Evolutionary conservation across 1,140 invertebrate species (phyloP).

Genomic region (Medauroidea extradentata): DNA sequence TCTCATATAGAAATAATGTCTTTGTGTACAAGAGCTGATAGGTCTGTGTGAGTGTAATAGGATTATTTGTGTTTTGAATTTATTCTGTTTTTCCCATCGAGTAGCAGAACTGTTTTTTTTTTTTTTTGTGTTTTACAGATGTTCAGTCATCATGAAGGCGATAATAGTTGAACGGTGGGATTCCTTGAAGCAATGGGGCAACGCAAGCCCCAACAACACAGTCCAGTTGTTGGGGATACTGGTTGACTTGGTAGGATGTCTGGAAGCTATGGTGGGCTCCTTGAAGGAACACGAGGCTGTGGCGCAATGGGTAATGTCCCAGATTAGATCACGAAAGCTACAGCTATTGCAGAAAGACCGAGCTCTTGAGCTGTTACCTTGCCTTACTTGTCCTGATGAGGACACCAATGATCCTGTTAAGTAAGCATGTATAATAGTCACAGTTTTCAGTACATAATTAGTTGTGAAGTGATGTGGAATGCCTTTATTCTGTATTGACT

Average conservation of each 20-base stretch:
- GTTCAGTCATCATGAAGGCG: not conserved
- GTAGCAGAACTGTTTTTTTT: no score
- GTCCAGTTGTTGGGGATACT: not conserved
- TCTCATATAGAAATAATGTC: no score
- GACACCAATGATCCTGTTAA: not conserved
- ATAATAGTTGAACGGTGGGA: not conserved
- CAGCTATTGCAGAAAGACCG: not conserved
- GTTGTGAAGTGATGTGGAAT: not conserved
- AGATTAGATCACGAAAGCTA: not conserved
- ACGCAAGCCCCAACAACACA: not conserved
- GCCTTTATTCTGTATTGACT: not conserved
- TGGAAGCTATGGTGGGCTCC: not conserved
- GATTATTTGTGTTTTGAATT: no score
- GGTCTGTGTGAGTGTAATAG: no score
- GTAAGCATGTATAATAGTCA: no score
- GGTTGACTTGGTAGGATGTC: not conserved
- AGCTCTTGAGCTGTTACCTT: not conserved
- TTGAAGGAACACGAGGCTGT: not conserved
- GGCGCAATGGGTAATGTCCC: not conserved
- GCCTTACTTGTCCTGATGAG: slow-evolving; percentile 4
- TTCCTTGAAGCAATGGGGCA: not conserved
- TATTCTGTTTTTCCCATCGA: no score
- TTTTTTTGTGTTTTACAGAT: no score
- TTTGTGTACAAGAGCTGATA: no score
- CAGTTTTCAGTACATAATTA: no score